These are phyloP conservation scores for Ceratosolen solmsi DNA, from an alignment of 1,140 invertebrate genomes.

Conservation along the genomic window DNA sequence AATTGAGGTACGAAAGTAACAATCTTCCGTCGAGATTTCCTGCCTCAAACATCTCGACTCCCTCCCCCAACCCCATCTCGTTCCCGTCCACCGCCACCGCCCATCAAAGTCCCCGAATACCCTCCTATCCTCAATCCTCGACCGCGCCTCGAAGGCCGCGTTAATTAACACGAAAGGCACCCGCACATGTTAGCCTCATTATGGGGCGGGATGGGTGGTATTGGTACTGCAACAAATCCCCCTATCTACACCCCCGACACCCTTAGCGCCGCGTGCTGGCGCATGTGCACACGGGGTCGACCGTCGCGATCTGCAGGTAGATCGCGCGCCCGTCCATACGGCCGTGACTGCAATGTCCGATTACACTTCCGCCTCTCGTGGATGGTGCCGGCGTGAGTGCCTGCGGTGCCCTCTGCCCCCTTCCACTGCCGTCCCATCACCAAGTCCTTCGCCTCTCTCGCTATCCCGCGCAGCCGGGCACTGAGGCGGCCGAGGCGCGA, in stretches of 20 bases:
- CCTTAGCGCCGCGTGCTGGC: neutral
- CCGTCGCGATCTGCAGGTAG: slow-evolving; percentile 55
- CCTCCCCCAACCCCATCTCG: too few relatives aligned
- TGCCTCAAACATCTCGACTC: too few relatives aligned
- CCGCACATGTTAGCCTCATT: neutral
- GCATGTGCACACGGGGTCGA: slow-evolving; percentile 48
- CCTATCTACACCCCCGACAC: neutral
- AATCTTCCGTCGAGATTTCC: neutral
- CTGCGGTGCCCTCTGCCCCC: neutral
- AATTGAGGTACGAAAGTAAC: neutral
- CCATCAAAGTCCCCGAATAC: neutral
- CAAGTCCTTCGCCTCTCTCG: neutral
- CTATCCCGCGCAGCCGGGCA: neutral
- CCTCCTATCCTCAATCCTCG: neutral
- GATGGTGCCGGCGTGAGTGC: slow-evolving; percentile 10
- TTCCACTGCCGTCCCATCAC: neutral
- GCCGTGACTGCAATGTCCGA: slow-evolving; percentile 59
- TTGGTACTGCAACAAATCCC: too few relatives aligned
- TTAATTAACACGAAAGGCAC: slow-evolving; percentile 53
- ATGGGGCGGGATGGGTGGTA: neutral
- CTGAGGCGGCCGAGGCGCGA: neutral
- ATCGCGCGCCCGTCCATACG: slow-evolving; percentile 50
- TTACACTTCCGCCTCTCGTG: slow-evolving; percentile 54
- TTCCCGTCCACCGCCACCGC: too few relatives aligned
- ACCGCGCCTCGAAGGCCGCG: slow-evolving; percentile 9